A percentile compares a stretch with the other conserved stretches of the same genome.
Evolutionary conservation across 2,888 invertebrate genomes (phyloP).

Genomic region (Smittia aterrima): DNA sequence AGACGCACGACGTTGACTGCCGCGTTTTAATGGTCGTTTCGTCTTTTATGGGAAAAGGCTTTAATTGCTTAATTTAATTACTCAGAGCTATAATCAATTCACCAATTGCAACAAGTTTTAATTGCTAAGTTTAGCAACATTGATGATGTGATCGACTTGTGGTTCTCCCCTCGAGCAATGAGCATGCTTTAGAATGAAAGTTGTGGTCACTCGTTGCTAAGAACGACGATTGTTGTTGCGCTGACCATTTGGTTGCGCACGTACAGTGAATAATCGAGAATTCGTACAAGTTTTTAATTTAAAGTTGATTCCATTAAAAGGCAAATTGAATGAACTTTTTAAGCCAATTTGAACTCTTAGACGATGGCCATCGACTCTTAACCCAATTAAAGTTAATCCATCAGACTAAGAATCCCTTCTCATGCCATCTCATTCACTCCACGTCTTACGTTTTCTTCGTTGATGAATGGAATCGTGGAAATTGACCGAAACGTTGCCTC

Average conservation of each 20-base stretch:
- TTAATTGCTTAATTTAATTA: constrained; percentile 2
- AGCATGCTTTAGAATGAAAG: background rate
- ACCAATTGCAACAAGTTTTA: background rate
- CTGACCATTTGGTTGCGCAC: background rate
- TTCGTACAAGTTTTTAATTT: background rate
- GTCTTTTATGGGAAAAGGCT: background rate
- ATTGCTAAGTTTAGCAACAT: background rate
- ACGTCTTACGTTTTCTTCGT: background rate
- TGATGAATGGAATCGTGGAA: background rate
- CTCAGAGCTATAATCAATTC: background rate
- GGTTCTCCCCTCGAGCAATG: background rate
- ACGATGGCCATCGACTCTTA: background rate
- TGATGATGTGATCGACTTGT: background rate
- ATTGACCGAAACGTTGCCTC: background rate
- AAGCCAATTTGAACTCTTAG: background rate
- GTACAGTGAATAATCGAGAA: background rate
- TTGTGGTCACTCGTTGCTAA: background rate
- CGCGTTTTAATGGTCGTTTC: background rate
- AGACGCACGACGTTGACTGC: background rate
- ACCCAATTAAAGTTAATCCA: background rate
- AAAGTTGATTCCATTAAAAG: background rate
- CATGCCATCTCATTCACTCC: background rate
- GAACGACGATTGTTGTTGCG: background rate
- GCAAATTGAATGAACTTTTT: background rate
- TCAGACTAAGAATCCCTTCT: background rate